Conservation (phyloP, 2,113 vertebrate species). For the Chaetorhynchus papuensis region DNA sequence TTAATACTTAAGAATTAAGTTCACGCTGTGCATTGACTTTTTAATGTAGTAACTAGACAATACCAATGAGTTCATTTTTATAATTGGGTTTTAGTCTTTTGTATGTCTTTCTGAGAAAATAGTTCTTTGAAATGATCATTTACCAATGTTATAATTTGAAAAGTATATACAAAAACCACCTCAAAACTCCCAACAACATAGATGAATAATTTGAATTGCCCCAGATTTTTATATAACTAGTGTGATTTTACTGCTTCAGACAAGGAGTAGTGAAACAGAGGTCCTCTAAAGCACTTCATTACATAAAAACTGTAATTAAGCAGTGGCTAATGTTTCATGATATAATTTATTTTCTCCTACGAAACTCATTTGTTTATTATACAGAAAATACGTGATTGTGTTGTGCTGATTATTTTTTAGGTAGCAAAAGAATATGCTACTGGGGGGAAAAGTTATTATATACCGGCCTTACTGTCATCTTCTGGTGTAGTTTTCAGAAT, state of each 20-base stretch:
- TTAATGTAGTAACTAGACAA: neutral
- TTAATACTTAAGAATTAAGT: neutral
- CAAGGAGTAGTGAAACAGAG: constrained; percentile 38
- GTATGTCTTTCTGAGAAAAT: neutral
- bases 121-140: neutral
- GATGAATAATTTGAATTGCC: constrained; percentile 53
- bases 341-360: constrained; percentile 65
- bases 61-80: neutral
- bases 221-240: constrained; percentile 45
- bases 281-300: constrained; percentile 64
- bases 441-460: constrained; percentile 49
- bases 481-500: neutral
- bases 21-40: neutral
- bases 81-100: neutral
- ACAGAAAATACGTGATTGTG: constrained; percentile 62
- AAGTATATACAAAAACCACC: neutral
- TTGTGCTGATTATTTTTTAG: constrained; percentile 69
- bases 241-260: constrained; percentile 41
- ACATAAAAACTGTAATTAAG: constrained; percentile 73
- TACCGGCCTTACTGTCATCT: constrained; percentile 35
- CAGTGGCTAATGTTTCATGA: constrained; percentile 62
- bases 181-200: neutral
- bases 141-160: neutral
- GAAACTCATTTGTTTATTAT: constrained; percentile 66
- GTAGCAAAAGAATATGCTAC: constrained; percentile 56